These are phyloP conservation scores for Eutrigla gurnardus DNA, from an alignment of 2,797 vertebrate genomes.

Conservation along the genomic window DNA sequence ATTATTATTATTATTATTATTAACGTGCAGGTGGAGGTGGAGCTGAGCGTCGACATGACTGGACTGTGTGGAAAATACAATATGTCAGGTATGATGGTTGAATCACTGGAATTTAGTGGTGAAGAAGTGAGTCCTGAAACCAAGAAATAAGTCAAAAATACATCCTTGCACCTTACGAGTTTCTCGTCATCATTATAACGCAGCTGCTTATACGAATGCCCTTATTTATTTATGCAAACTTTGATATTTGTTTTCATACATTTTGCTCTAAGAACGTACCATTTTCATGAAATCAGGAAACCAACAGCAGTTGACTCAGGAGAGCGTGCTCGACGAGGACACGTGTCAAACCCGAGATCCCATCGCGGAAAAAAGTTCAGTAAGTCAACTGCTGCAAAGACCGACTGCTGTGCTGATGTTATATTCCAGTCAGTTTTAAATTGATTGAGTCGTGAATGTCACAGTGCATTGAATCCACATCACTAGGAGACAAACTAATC, in stretches of 20 bases:
- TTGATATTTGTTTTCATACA: neutral
- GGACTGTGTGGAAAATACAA: conserved; percentile 77
- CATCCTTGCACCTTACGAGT: too few species aligned
- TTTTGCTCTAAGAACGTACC: neutral
- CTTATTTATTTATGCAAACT: neutral
- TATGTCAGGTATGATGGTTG: conserved; percentile 41
- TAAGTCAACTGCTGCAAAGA: conserved; percentile 21
- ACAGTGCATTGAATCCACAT: neutral
- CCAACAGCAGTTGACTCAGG: conserved; percentile 36
- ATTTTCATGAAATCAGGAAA: conserved; percentile 23
- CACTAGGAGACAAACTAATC: neutral
- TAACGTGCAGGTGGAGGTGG: conserved; percentile 78
- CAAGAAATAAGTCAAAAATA: too few species aligned
- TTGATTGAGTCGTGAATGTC: neutral
- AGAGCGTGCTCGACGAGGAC: conserved; percentile 28
- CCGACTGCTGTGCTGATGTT: neutral
- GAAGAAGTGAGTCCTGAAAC: too few species aligned
- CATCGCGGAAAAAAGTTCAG: fast-evolving
- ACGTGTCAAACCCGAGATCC: conserved; percentile 61
- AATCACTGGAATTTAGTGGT: neutral
- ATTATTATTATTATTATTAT: too few species aligned
- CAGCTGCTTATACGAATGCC: too few species aligned
- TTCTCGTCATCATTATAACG: too few species aligned
- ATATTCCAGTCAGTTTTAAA: neutral
- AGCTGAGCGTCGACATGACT: conserved; percentile 57